Conservation (phyloP, 1,140 invertebrate genomes). For the Aporrectodea caliginosa region DNA sequence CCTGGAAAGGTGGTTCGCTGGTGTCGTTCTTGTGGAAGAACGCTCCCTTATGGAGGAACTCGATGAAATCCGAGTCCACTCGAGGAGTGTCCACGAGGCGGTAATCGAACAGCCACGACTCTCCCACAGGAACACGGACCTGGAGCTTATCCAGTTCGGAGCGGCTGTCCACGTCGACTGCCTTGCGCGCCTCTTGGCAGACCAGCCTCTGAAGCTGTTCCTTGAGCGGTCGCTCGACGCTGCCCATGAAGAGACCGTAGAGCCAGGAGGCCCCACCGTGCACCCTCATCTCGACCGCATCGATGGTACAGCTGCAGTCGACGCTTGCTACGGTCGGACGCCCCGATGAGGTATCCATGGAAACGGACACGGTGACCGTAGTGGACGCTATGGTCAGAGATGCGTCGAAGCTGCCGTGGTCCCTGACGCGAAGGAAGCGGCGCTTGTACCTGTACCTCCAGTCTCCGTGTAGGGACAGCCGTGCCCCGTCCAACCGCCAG, state of each 20-base stretch:
- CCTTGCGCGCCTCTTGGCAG: not conserved
- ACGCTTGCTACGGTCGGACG: conserved; percentile 11
- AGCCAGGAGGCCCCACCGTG: conserved; percentile 21
- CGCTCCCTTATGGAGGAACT: conserved; percentile 13
- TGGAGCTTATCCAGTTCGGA: not conserved
- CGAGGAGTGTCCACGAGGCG: not conserved
- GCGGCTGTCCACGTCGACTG: not conserved
- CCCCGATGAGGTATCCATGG: not conserved
- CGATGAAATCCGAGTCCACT: not conserved
- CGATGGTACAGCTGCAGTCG: not conserved
- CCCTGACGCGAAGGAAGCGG: conserved; percentile 4
- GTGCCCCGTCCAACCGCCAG: not conserved
- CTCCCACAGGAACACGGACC: not conserved
- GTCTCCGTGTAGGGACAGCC: not conserved
- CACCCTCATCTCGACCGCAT: conserved; percentile 3
- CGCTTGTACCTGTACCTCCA: conserved; percentile 13
- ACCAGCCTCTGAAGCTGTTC: not conserved
- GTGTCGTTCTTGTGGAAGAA: not conserved
- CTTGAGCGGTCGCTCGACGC: not conserved
- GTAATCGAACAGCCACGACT: conserved; percentile 8
- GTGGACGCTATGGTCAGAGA: not conserved
- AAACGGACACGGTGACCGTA: conserved; percentile 1
- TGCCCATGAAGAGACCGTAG: conserved; percentile 21
- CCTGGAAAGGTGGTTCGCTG: not conserved
- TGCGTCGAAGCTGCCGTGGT: conserved; percentile 17